Evolutionary conservation across 2,888 invertebrate genomes (phyloP), one percentile per base, ranked within the genome.

Genomic region (Diogma glabrata): DNA sequence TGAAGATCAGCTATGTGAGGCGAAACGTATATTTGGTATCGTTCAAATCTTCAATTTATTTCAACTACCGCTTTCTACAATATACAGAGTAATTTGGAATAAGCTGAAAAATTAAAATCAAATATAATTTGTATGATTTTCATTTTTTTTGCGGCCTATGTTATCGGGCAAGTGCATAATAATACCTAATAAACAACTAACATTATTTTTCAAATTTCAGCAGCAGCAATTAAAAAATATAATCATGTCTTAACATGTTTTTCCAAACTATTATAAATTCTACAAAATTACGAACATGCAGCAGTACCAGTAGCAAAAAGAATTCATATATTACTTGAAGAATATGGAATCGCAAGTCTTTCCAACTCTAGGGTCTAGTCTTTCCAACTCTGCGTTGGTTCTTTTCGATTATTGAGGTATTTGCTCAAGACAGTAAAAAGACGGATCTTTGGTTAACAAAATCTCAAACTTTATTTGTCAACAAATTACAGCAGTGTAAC

Each of bases 221-320:
- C 89, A 12, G 75, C 79, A 3, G 75, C 91, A 45, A 80, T 92
- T 17, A 89, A 87, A 64, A 80, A 78, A 49, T 90, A 89, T 65
- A 88, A 87, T 63, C 89, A 93, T 69, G 85, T 86, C 1, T 76
- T 84, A 38, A 78, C 81, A 24, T 88, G 87, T 64, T 76, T 85
- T 2, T 78, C 85, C 5, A 81, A 82, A 61, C 74, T 87, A 52
- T 79, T 79, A 22, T 78, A 78, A 71, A 77, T 78, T 16, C 52
- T 70, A 3, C 61, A 67, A 4, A 64, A 62, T 19, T 58, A 60
- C 2, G 70, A 70, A 51, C 65, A 63, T 46, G 60, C 69, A 1
- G 57, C 65, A 1, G 49, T 58, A 0, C 60, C 67, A 0, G 63
- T 67, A 16, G 69, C 69, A 1, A 63, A 60, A 33, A 70, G 70